Conservation (phyloP, 2,888 invertebrate species). For the Chydorus sphaericus region DNA sequence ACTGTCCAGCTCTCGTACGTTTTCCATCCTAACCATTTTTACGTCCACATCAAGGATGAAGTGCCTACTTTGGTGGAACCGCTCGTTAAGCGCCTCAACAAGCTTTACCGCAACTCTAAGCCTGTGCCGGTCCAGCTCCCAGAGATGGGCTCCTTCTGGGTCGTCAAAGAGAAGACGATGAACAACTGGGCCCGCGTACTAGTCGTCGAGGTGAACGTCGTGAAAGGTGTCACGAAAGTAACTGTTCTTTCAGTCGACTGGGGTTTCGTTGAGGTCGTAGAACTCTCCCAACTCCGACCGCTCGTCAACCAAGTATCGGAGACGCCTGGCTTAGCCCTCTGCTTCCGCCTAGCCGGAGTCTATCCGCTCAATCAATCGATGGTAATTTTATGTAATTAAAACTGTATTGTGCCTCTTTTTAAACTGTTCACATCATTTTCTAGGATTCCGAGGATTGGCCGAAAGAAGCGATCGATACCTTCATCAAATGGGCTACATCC, state of each 20-base stretch:
- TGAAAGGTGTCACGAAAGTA: no score
- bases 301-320: neutral
- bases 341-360: neutral
- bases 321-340: neutral
- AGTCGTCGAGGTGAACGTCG: neutral
- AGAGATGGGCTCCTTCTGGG: conserved; percentile 4
- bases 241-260: conserved; percentile 7
- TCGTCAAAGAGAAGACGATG: neutral
- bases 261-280: neutral
- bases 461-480: neutral
- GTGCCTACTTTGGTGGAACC: neutral
- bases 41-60: neutral
- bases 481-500: neutral
- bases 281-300: neutral
- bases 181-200: neutral
- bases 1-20: neutral
- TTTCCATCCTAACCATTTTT: neutral
- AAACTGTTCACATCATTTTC: no score
- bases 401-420: no score
- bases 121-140: neutral
- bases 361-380: neutral
- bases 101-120: neutral
- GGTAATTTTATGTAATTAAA: no score
- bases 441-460: neutral
- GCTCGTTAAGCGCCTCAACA: neutral